These are phyloP conservation scores for Limonius californicus DNA, from an alignment of 1,140 invertebrate genomes.

Conservation along the genomic window DNA sequence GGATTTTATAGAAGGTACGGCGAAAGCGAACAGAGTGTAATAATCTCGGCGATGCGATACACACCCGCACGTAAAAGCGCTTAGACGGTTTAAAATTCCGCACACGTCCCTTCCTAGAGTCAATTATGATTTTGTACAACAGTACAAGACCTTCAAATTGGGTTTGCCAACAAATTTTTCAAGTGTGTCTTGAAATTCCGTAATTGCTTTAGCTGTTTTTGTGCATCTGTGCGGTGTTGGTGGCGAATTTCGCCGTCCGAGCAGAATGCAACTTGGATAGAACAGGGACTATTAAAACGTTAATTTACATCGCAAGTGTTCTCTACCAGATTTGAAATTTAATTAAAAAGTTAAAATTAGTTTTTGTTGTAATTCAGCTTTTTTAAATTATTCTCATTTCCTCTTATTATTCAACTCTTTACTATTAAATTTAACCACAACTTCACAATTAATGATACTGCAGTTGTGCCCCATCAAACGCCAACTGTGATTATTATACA, in stretches of 20 bases:
- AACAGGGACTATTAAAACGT: constrained; percentile 20
- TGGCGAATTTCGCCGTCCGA: not conserved
- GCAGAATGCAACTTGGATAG: constrained; percentile 7
- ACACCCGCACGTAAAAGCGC: not conserved
- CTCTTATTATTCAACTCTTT: constrained; percentile 16
- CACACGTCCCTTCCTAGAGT: constrained; percentile 1
- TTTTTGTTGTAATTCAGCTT: constrained; percentile 48
- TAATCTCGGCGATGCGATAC: not conserved
- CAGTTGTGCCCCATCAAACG: too few relatives aligned
- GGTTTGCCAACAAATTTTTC: constrained; percentile 7
- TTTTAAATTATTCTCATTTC: constrained; percentile 44
- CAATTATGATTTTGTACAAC: constrained; percentile 8
- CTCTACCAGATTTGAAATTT: constrained; percentile 38
- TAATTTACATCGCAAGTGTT: constrained; percentile 43
- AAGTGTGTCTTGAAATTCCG: not conserved
- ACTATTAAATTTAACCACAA: not conserved
- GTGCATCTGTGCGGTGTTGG: not conserved
- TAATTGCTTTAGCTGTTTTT: not conserved
- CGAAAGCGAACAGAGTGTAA: not conserved
- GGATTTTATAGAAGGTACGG: not conserved
- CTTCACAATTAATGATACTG: too few relatives aligned
- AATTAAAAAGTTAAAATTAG: constrained; percentile 49
- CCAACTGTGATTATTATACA: too few relatives aligned
- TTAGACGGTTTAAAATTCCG: constrained; percentile 2
- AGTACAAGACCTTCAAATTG: not conserved